These are phyloP conservation scores for Spatulosminthurus flaviceps DNA, from an alignment of 2,888 invertebrate genomes.

Conservation along the genomic window DNA sequence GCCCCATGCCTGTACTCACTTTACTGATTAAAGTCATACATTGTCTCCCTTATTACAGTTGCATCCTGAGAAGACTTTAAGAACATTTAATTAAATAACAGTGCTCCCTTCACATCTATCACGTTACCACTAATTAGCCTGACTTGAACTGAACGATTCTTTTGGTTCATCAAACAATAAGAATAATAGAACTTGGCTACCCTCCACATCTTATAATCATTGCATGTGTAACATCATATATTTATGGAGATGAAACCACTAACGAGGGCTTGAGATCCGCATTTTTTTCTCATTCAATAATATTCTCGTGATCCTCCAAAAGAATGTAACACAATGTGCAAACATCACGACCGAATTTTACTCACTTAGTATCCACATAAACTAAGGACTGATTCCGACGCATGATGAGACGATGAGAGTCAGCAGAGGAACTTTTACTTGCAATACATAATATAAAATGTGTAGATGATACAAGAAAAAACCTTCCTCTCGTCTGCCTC, in stretches of 20 bases:
- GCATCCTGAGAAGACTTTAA: slow-evolving; percentile 15
- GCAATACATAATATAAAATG: not conserved
- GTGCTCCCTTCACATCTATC: slow-evolving; percentile 1
- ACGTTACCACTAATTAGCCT: slow-evolving; percentile 18
- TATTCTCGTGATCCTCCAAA: not conserved
- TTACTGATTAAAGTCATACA: not conserved
- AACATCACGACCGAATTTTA: slow-evolving; percentile 9
- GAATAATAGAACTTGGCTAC: slow-evolving; percentile 8
- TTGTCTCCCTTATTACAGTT: not conserved
- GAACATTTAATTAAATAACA: slow-evolving; percentile 13
- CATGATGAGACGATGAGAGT: slow-evolving; percentile 10
- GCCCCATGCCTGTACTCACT: not conserved
- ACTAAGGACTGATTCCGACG: slow-evolving; percentile 59
- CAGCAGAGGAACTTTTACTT: not conserved
- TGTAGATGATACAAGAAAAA: too few species aligned
- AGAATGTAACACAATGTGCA: slow-evolving; percentile 5
- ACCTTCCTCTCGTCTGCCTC: not conserved
- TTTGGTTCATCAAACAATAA: slow-evolving; percentile 13
- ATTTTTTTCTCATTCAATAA: too few species aligned
- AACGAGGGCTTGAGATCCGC: not conserved
- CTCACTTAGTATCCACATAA: slow-evolving; percentile 62
- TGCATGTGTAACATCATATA: not conserved
- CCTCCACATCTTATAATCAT: slow-evolving; percentile 4
- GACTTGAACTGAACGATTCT: slow-evolving; percentile 10
- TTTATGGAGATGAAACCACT: not conserved